Evolutionary conservation across 2,888 invertebrate species (phyloP).

Genomic region (Xestia ashworthii): DNA sequence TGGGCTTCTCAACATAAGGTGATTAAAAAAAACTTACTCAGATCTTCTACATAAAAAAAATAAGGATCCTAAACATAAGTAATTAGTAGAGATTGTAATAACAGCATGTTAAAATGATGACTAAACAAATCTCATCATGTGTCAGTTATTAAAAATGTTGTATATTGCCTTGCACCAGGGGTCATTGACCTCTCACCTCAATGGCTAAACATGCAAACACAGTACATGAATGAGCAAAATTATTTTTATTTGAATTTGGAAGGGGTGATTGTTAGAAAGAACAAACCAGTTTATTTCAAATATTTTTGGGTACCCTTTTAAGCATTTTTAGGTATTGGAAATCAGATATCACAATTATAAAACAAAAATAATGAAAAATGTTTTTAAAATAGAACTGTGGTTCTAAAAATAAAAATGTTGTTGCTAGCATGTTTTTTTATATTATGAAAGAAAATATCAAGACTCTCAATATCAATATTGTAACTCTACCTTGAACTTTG

Average conservation of each 20-base stretch:
- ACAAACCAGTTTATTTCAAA: conserved; percentile 22
- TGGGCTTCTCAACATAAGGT: background rate
- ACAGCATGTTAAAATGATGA: conserved; percentile 16
- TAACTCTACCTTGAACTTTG: conserved; percentile 55
- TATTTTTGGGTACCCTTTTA: background rate
- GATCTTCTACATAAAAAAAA: background rate
- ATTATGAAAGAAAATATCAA: background rate
- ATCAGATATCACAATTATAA: background rate
- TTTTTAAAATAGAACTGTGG: conserved; percentile 8
- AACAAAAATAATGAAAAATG: background rate
- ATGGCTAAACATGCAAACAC: conserved; percentile 50
- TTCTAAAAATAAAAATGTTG: background rate
- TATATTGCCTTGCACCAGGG: conserved; percentile 59
- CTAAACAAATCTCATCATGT: conserved; percentile 16
- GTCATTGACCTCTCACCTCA: conserved; percentile 62
- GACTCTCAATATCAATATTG: conserved; percentile 33
- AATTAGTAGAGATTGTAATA: conserved; percentile 4
- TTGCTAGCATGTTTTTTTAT: conserved; percentile 17
- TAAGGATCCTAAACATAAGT: background rate
- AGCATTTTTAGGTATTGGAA: conserved; percentile 4
- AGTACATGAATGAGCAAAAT: conserved; percentile 37
- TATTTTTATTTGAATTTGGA: conserved; percentile 23
- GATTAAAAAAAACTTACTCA: background rate
- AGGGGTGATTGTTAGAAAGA: conserved; percentile 10
- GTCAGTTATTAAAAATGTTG: conserved; percentile 23